These are phyloP conservation scores for Campoplex nolae DNA, from an alignment of 2,888 invertebrate genomes.

Conservation along the genomic window DNA sequence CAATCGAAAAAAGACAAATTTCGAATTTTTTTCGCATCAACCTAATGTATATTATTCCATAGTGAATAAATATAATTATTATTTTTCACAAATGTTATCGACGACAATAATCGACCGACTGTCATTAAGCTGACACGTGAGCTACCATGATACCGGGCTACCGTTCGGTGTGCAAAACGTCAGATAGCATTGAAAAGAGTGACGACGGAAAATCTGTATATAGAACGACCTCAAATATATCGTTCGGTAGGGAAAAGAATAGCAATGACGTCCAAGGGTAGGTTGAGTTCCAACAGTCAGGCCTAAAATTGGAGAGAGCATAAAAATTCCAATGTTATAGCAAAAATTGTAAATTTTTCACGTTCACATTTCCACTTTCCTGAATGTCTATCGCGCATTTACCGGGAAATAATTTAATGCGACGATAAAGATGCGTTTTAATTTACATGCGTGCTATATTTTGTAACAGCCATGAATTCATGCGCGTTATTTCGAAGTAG, in stretches of 20 bases:
- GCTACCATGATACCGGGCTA: conserved; percentile 46
- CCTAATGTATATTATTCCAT: not conserved
- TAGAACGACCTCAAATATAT: conserved; percentile 7
- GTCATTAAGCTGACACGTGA: conserved; percentile 29
- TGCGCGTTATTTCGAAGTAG: not conserved
- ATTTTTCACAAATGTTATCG: not conserved
- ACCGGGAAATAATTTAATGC: not conserved
- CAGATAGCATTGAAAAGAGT: conserved; percentile 9
- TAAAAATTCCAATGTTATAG: not conserved
- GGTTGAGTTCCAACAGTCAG: not conserved
- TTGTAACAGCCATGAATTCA: not conserved
- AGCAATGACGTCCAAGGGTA: not conserved
- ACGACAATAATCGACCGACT: not conserved
- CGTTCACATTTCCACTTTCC: not conserved
- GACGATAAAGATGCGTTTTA: not conserved
- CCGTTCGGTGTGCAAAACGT: conserved; percentile 30
- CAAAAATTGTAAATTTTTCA: not conserved
- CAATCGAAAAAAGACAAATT: too few species aligned
- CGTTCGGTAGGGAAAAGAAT: not conserved
- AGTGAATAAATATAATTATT: not conserved
- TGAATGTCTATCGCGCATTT: conserved; percentile 12
- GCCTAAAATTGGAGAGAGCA: not conserved
- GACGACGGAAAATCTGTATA: not conserved
- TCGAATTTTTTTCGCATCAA: too few species aligned
- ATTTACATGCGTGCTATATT: not conserved